phyloP scores from a whole-genome alignment of 2,888 invertebrate species.

The Epirrhoe tristata region DNA sequence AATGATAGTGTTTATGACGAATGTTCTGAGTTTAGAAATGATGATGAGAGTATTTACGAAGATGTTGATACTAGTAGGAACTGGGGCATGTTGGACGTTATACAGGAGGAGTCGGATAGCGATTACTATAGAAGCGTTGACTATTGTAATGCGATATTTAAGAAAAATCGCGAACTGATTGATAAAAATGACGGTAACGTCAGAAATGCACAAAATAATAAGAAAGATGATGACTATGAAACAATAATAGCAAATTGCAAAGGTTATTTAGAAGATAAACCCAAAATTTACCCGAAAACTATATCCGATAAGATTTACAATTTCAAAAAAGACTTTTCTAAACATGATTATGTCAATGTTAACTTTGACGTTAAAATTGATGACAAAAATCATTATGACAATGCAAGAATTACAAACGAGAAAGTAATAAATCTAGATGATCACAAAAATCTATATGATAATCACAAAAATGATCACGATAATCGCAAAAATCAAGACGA shows the following conservation, averaged over 20 bases:
- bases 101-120: slow-evolving; percentile 80
- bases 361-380: slow-evolving; percentile 51
- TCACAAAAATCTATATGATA: not conserved
- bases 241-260: slow-evolving; percentile 44
- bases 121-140: slow-evolving; percentile 80
- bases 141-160: slow-evolving; percentile 66
- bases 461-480: not conserved
- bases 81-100: slow-evolving; percentile 72
- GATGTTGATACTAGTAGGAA: slow-evolving; percentile 68
- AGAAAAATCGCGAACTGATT: slow-evolving; percentile 32
- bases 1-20: slow-evolving; percentile 43
- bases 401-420: slow-evolving; percentile 22
- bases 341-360: slow-evolving; percentile 74
- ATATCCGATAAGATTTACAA: slow-evolving; percentile 74
- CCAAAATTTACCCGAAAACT: slow-evolving; percentile 68
- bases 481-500: slow-evolving; percentile 19
- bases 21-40: slow-evolving; percentile 45
- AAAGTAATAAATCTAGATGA: not conserved
- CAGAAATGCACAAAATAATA: slow-evolving; percentile 30
- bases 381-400: slow-evolving; percentile 31
- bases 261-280: slow-evolving; percentile 52
- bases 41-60: slow-evolving; percentile 74
- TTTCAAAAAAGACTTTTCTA: slow-evolving; percentile 77
- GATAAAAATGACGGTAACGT: slow-evolving; percentile 46
- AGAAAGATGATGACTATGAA: slow-evolving; percentile 40